Conservation (phyloP, 1,140 invertebrate species). For the Onthophagus taurus region DNA sequence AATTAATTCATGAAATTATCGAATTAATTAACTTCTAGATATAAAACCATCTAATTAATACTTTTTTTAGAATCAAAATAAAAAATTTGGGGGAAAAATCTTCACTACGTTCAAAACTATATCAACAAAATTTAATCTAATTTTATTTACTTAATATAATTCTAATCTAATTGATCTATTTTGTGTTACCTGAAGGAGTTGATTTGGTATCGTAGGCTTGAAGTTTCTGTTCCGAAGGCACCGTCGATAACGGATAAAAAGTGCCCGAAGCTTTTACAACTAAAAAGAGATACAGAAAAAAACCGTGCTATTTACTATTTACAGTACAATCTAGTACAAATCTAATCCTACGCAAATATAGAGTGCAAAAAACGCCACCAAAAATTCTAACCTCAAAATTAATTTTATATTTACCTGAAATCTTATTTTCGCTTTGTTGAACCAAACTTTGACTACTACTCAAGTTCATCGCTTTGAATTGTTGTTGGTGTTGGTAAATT, state of each 20-base stretch:
- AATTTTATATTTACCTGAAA: constrained; percentile 29
- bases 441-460: constrained; percentile 15
- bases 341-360: neutral
- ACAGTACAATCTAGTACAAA: neutral
- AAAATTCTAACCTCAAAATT: neutral
- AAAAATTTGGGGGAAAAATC: too few relatives aligned
- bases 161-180: too few relatives aligned
- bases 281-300: constrained; percentile 35
- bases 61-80: too few relatives aligned
- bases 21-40: too few relatives aligned
- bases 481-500: constrained; percentile 16
- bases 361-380: neutral
- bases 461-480: constrained; percentile 30
- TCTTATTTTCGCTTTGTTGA: constrained; percentile 29
- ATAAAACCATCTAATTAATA: too few relatives aligned
- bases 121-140: too few relatives aligned
- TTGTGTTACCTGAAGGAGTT: constrained; percentile 31
- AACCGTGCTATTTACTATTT: neutral
- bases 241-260: constrained; percentile 82
- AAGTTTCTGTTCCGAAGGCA: constrained; percentile 38
- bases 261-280: constrained; percentile 88
- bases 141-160: too few relatives aligned
- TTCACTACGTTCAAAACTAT: too few relatives aligned
- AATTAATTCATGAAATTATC: too few relatives aligned
- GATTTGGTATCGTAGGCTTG: constrained; percentile 28